Conservation (phyloP, 1,140 invertebrate genomes). For the Papilio machaon region DNA sequence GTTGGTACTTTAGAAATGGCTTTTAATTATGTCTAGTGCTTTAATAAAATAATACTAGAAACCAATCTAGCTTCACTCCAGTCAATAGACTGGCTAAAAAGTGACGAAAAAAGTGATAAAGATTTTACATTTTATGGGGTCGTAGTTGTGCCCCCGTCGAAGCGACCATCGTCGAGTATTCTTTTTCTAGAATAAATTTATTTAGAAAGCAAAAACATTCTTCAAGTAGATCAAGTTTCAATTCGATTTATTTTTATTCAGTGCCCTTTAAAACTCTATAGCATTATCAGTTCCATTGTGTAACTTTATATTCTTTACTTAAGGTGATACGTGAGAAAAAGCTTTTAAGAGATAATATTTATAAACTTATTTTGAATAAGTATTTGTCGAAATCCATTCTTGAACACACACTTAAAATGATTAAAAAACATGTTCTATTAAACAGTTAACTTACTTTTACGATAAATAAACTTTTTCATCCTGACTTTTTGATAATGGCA, state of each 20-base stretch:
- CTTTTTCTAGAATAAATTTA: too few relatives aligned
- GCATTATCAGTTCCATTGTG: not conserved
- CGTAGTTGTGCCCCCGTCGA: too few relatives aligned
- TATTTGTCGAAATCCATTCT: not conserved
- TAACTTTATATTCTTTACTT: slow-evolving; percentile 1
- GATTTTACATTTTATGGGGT: too few relatives aligned
- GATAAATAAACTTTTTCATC: too few relatives aligned
- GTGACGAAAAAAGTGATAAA: too few relatives aligned
- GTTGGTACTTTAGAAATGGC: not conserved
- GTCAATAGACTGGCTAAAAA: too few relatives aligned
- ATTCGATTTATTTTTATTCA: not conserved
- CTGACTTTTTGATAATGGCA: too few relatives aligned
- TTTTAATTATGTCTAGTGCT: not conserved
- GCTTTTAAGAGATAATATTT: not conserved
- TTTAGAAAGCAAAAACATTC: not conserved
- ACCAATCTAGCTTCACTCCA: too few relatives aligned
- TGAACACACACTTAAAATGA: not conserved
- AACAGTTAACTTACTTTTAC: too few relatives aligned
- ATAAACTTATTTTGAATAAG: not conserved
- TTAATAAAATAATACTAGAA: too few relatives aligned
- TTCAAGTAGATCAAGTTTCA: not conserved
- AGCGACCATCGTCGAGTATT: too few relatives aligned
- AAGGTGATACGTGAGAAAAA: slow-evolving; percentile 6
- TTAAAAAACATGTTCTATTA: not conserved
- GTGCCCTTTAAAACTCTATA: not conserved